Percentiles rank a stretch among this genome's conserved stretches.
phyloP scores from a whole-genome alignment of 2,888 invertebrate genomes.

The Embidobia sp. region DNA sequence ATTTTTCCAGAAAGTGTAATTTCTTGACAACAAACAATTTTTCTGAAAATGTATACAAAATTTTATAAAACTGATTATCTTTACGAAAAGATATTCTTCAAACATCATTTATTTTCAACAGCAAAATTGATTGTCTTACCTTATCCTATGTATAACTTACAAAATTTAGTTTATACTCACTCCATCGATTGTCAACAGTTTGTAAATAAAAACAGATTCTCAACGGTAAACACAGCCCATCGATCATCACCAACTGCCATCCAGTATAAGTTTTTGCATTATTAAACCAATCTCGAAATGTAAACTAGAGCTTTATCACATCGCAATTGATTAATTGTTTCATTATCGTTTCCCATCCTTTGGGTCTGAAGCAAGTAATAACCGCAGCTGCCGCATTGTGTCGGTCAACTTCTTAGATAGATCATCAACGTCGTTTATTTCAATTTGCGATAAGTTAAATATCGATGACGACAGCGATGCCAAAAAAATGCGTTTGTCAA shows the following conservation, averaged over 20 bases:
- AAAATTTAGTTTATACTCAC: too few species aligned
- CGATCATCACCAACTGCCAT: neutral
- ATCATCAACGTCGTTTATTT: conserved; percentile 29
- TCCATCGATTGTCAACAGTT: too few species aligned
- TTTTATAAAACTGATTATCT: too few species aligned
- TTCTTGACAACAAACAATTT: too few species aligned
- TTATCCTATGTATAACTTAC: too few species aligned
- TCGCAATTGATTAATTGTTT: conserved; percentile 29
- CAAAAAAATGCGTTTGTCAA: conserved; percentile 43
- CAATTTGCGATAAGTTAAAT: conserved; percentile 35
- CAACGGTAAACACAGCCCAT: too few species aligned
- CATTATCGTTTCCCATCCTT: conserved; percentile 15
- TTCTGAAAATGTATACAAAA: too few species aligned
- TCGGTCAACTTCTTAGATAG: conserved; percentile 7
- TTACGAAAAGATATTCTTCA: too few species aligned
- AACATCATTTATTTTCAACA: too few species aligned
- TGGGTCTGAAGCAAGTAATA: conserved; percentile 11
- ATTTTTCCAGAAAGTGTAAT: too few species aligned
- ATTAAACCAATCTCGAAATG: conserved; percentile 5
- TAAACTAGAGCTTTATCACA: conserved; percentile 12
- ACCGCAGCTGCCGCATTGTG: conserved; percentile 18
- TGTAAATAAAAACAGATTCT: too few species aligned
- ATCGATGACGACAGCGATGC: conserved; percentile 1
- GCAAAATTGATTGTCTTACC: too few species aligned
- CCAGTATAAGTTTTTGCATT: conserved; percentile 9